A percentile compares a stretch with the other conserved stretches of the same genome.
phyloP scores from a whole-genome alignment of 1,140 invertebrate species.

The Orchestia grillus region DNA sequence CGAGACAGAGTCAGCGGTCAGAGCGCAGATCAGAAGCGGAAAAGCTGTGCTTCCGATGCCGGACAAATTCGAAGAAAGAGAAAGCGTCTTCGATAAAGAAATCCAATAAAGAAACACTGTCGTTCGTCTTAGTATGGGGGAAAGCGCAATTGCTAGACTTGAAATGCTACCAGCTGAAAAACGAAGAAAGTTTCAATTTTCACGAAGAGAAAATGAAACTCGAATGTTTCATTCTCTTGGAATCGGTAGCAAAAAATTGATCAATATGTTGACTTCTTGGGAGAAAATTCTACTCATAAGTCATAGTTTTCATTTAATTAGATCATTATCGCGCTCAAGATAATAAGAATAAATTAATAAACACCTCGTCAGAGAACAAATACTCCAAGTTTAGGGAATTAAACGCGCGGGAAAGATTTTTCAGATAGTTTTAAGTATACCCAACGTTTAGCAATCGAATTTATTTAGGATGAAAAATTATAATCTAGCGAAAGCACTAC shows the following conservation, averaged over 20 bases:
- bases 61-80: background rate
- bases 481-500: too few relatives aligned
- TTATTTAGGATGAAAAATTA: too few relatives aligned
- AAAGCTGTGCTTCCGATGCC: background rate
- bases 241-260: background rate
- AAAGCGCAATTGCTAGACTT: background rate
- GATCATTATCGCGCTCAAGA: background rate
- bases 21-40: background rate
- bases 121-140: background rate
- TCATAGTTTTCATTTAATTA: background rate
- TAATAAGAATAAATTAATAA: background rate
- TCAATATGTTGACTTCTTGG: background rate
- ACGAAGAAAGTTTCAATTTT: conserved; percentile 17
- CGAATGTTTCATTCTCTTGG: background rate
- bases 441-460: too few relatives aligned
- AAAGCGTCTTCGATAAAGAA: conserved; percentile 10
- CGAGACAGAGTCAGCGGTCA: background rate
- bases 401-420: too few relatives aligned
- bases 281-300: background rate
- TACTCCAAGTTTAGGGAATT: background rate
- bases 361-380: background rate
- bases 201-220: background rate
- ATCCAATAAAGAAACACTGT: background rate
- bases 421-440: too few relatives aligned
- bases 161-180: background rate